A percentile compares a stretch with the other conserved stretches of the same genome.
Conservation (phyloP, 2,113 vertebrate species). For the Capreolus pygargus region DNA sequence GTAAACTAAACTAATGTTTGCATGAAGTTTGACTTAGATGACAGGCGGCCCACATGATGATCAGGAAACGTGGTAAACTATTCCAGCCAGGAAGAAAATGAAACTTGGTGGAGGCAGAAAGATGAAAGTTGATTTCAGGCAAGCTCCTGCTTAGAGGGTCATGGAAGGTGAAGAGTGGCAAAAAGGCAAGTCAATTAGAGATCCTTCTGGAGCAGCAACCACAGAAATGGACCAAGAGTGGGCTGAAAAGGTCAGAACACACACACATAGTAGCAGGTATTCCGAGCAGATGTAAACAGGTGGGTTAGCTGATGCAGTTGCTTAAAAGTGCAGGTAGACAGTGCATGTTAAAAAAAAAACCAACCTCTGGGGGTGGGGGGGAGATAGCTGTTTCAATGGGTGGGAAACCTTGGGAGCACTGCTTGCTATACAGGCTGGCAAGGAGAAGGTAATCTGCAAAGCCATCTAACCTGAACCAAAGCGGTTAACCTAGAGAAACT, state of each 20-base stretch:
- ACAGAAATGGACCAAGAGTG: background rate
- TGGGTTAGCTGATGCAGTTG: background rate
- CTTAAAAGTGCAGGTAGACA: background rate
- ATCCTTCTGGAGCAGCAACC: background rate
- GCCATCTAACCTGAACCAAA: background rate
- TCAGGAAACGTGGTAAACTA: background rate
- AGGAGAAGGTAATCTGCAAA: background rate
- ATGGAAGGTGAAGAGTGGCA: background rate
- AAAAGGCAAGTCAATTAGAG: background rate
- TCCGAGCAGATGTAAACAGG: background rate
- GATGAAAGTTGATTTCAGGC: background rate
- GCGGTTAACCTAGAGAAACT: background rate
- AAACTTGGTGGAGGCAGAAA: background rate
- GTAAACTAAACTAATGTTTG: background rate
- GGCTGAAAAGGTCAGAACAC: background rate
- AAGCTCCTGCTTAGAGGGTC: background rate
- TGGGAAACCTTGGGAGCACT: background rate
- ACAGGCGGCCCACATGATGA: background rate
- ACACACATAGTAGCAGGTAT: background rate
- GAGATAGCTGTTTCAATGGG: background rate
- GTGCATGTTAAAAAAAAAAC: background rate
- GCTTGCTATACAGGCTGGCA: background rate
- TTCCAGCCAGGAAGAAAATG: background rate
- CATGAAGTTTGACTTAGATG: background rate
- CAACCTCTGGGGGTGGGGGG: background rate